These are phyloP conservation scores for Agonopterix arenella DNA, from an alignment of 2,888 invertebrate genomes.

Conservation along the genomic window DNA sequence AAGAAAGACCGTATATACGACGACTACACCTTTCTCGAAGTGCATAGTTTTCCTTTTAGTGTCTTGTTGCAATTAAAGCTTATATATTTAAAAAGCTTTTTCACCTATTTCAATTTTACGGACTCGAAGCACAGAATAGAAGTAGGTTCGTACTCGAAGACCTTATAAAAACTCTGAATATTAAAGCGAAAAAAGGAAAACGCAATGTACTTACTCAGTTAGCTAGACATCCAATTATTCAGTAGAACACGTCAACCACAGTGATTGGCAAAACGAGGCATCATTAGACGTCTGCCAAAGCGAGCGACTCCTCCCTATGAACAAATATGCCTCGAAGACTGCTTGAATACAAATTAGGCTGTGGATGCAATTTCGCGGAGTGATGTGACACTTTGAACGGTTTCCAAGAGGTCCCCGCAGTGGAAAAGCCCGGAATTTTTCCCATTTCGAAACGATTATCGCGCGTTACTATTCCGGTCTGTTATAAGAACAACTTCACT, in stretches of 20 bases:
- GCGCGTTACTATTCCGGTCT: constrained; percentile 25
- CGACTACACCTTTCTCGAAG: too few species aligned
- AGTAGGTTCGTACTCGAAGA: not conserved
- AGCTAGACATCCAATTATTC: constrained; percentile 3
- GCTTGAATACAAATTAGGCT: constrained; percentile 61
- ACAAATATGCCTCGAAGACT: constrained; percentile 52
- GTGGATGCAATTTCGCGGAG: constrained; percentile 54
- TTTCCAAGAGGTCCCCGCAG: constrained; percentile 22
- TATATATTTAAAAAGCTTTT: not conserved
- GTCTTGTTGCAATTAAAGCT: not conserved
- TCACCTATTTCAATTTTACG: not conserved
- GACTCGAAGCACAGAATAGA: not conserved
- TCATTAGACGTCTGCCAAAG: constrained; percentile 8
- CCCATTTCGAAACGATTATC: constrained; percentile 53
- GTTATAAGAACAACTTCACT: constrained; percentile 2
- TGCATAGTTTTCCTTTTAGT: too few species aligned
- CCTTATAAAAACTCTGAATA: too few species aligned
- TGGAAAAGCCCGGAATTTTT: constrained; percentile 38
- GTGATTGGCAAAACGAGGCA: constrained; percentile 9
- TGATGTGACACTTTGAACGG: constrained; percentile 57
- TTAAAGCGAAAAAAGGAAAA: too few species aligned
- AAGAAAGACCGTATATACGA: too few species aligned
- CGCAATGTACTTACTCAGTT: too few species aligned
- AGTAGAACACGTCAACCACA: constrained; percentile 6
- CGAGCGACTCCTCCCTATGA: constrained; percentile 25